These are phyloP conservation scores for Charadrius vociferus DNA, from an alignment of 2,113 vertebrate genomes.

Conservation along the genomic window DNA sequence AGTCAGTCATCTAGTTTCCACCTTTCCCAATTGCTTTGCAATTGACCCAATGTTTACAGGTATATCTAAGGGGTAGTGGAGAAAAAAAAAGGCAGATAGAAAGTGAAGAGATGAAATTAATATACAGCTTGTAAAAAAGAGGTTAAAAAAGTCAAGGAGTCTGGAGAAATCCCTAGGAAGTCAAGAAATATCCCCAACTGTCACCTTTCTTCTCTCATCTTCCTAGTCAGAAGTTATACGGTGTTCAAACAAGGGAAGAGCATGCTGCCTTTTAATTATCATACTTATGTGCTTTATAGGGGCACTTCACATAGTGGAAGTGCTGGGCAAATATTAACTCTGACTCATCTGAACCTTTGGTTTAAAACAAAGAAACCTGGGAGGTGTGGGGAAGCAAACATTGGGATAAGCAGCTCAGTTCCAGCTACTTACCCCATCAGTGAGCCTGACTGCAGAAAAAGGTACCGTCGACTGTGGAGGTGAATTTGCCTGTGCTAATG, in stretches of 20 bases:
- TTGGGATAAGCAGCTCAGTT: neutral
- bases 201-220: neutral
- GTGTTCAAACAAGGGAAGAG: neutral
- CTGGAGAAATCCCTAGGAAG: neutral
- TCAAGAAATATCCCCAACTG: neutral
- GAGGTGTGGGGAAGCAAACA: neutral
- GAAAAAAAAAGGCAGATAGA: neutral
- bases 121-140: neutral
- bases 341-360: neutral
- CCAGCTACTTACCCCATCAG: neutral
- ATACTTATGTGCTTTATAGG: neutral
- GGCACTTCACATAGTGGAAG: neutral
- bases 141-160: neutral
- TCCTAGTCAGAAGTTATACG: neutral
- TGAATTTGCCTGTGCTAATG: neutral
- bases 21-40: neutral
- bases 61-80: neutral
- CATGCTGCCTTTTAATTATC: neutral
- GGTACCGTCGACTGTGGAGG: neutral
- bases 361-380: neutral
- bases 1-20: neutral
- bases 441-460: neutral
- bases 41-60: neutral
- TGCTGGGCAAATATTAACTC: constrained; percentile 17
- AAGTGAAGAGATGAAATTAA: neutral